Conservation (phyloP, 2,113 vertebrate species). For the Neoarius graeffei region DNA sequence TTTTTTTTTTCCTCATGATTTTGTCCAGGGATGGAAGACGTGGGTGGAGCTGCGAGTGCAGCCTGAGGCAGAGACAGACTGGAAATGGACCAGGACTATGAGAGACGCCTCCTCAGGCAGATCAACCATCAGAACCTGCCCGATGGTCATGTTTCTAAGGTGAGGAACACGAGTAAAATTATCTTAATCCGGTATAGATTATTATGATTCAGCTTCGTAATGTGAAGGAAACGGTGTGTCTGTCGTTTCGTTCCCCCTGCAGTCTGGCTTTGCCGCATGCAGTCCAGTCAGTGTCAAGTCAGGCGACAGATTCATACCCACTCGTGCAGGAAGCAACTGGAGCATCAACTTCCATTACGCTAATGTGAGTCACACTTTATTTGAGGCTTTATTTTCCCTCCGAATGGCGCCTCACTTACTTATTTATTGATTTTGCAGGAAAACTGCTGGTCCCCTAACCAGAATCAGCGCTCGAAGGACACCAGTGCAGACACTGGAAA, state of each 20-base stretch:
- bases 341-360: constrained; percentile 81
- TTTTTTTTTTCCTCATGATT: not conserved
- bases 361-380: constrained; percentile 65
- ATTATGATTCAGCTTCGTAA: not conserved
- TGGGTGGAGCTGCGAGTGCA: constrained; percentile 54
- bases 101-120: constrained; percentile 78
- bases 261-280: constrained; percentile 70
- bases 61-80: constrained; percentile 55
- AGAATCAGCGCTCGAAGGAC: constrained; percentile 77
- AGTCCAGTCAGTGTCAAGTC: constrained; percentile 73
- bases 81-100: constrained; percentile 80
- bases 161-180: constrained; percentile 38
- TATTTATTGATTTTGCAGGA: constrained; percentile 63
- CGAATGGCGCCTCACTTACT: not conserved
- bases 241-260: not conserved
- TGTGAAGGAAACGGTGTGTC: too few species aligned
- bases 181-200: not conserved
- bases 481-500: constrained; percentile 75
- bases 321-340: constrained; percentile 81
- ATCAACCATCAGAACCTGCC: constrained; percentile 80
- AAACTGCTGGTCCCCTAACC: constrained; percentile 76
- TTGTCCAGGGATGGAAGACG: constrained; percentile 64
- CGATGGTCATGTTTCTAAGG: constrained; percentile 69
- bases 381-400: not conserved
- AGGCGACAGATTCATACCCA: constrained; percentile 79